Base-by-base conservation (phyloP, 2,888 invertebrate genomes). In the Drosophila stalkeri region DNA sequence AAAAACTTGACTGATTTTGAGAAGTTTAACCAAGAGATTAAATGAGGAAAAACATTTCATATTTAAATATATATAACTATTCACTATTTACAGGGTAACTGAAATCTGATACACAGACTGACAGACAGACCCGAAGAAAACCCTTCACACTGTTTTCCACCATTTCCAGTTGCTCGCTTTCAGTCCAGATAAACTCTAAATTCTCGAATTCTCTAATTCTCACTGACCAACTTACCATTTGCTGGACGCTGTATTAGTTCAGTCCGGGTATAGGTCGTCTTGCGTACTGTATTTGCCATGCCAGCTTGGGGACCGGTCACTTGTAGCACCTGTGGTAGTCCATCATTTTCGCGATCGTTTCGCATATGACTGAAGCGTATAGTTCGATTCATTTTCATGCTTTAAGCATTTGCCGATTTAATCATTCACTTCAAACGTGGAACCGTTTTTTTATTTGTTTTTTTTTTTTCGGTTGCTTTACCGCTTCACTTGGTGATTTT, bases 311-410 rank as follows among this genome's bases (percentile, higher is more conserved):
- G 12, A 16, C 20, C 8, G 3, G 14, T 18, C 14, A 67, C 31
- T 0, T 75, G 71, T 1, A 64, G 18, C 2, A 62, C 54, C 47
- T 84, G 84, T 3, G 81, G 62, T 16, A 82, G 43, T 7, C 66
- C 76, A 16, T 84, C 79, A 3, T 52, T 33, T 1, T 62, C 66
- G 1, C 70, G 67, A 0, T 86, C 72, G 43, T 47, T 69, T n/a
- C 72, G 54, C 56, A 66, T n/a, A 2, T 63, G 46, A 55, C 52
- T 66, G 7, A 59, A 39, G 11, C 86, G 80, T 23, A 61, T 27
- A 27, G 27, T 33, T 31, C 85, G 82, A 62, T 71, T 69, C 89
- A 86, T 77, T 5, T 41, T 59, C 11, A 37, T 55, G 27, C 41
- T 16, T 16, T 6, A 44, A 12, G 12, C 20, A 20, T 6, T 7